Conservation (phyloP, 2,113 vertebrate genomes). For the Fregata magnificens region DNA sequence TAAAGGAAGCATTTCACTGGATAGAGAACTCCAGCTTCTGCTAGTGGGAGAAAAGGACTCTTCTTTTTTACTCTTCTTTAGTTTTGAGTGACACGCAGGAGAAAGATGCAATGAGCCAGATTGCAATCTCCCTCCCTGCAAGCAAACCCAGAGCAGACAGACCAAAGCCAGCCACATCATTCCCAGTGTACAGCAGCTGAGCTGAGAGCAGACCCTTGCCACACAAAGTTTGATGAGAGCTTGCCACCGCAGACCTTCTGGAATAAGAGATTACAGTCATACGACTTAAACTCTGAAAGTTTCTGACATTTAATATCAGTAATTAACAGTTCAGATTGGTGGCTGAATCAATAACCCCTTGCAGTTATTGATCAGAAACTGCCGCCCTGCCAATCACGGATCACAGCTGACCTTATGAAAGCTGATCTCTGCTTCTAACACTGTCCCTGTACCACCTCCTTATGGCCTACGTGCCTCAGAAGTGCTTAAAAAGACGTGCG, state of each 20-base stretch:
- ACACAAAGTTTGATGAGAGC: not conserved
- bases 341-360: constrained; percentile 59
- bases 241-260: not conserved
- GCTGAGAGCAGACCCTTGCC: not conserved
- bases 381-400: constrained; percentile 23
- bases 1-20: not conserved
- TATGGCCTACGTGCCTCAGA: not conserved
- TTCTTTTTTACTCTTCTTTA: not conserved
- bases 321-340: constrained; percentile 67
- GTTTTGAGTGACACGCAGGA: not conserved
- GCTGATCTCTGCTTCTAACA: not conserved
- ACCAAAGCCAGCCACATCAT: not conserved
- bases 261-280: constrained; percentile 11
- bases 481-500: not conserved
- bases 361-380: constrained; percentile 60
- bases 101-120: not conserved
- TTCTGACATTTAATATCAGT: constrained; percentile 73
- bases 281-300: constrained; percentile 4
- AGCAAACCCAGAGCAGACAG: not conserved
- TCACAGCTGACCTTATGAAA: not conserved
- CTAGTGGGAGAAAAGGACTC: not conserved
- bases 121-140: rapidly evolving
- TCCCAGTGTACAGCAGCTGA: not conserved
- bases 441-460: not conserved
- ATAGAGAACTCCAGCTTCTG: not conserved